phyloP scores from a whole-genome alignment of 1,140 invertebrate species.

The Bombus consobrinus region DNA sequence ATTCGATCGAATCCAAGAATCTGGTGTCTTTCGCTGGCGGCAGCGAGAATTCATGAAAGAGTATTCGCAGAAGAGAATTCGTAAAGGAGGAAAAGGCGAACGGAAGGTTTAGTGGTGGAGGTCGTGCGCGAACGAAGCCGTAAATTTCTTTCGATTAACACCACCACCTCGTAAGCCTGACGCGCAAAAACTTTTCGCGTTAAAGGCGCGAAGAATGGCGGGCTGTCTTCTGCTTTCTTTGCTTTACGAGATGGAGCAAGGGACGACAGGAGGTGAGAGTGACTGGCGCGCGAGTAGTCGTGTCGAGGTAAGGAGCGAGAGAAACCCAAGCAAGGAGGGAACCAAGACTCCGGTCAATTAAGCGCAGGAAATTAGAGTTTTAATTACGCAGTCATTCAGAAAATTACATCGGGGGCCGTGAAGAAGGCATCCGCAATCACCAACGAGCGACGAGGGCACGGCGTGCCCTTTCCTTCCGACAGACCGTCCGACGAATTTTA shows the following conservation, averaged over 20 bases:
- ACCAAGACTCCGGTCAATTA: slow-evolving; percentile 83
- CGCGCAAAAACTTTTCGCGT: slow-evolving; percentile 42
- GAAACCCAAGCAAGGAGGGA: slow-evolving; percentile 57
- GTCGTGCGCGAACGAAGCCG: neutral
- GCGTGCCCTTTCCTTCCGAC: slow-evolving; percentile 54
- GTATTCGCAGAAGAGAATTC: neutral
- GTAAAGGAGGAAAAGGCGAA: neutral
- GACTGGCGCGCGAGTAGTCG: slow-evolving; percentile 47
- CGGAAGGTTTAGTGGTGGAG: neutral
- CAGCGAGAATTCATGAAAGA: too few species aligned
- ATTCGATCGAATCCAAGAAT: neutral
- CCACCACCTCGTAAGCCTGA: slow-evolving; percentile 4
- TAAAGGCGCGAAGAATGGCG: slow-evolving; percentile 37
- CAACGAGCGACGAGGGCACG: slow-evolving; percentile 56
- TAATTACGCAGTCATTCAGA: slow-evolving; percentile 84
- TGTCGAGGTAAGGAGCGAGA: slow-evolving; percentile 47
- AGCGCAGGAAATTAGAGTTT: slow-evolving; percentile 84
- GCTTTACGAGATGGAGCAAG: slow-evolving; percentile 54
- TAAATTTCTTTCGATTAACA: slow-evolving; percentile 41
- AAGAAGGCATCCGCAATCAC: slow-evolving; percentile 68
- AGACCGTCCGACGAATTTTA: slow-evolving; percentile 46
- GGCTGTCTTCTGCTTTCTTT: slow-evolving; percentile 32
- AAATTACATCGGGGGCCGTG: slow-evolving; percentile 82
- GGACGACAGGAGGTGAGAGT: slow-evolving; percentile 40
- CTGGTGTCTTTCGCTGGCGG: neutral